A percentile compares a stretch with the other conserved stretches of the same genome.
Conservation (phyloP, 2,888 invertebrate species). For the Strigamia crassipes region DNA sequence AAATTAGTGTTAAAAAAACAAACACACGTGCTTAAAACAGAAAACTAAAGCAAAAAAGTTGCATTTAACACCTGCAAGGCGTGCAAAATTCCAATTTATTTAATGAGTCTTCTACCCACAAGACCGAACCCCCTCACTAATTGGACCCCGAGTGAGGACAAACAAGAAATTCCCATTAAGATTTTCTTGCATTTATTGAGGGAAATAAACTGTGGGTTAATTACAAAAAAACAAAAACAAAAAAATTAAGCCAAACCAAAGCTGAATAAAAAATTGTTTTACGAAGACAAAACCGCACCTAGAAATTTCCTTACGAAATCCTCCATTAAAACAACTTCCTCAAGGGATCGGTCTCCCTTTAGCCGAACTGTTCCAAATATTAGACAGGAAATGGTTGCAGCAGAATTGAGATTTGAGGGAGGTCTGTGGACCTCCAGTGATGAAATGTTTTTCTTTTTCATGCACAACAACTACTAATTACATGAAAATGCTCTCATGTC, state of each 20-base stretch:
- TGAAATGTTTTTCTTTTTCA: slow-evolving; percentile 25
- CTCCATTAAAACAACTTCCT: not conserved
- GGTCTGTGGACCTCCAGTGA: slow-evolving; percentile 23
- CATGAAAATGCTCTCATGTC: slow-evolving; percentile 34
- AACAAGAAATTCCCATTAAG: slow-evolving; percentile 39
- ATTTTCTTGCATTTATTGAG: slow-evolving; percentile 15
- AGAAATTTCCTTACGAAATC: not conserved
- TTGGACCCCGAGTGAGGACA: slow-evolving; percentile 12
- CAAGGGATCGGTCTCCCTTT: not conserved
- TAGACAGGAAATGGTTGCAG: not conserved
- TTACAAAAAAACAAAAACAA: too few species aligned
- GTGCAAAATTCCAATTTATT: slow-evolving; percentile 19
- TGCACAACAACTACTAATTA: slow-evolving; percentile 25
- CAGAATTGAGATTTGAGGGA: not conserved
- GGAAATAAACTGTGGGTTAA: slow-evolving; percentile 2
- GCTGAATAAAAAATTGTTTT: not conserved
- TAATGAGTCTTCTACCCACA: slow-evolving; percentile 29
- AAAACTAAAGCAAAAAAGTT: not conserved
- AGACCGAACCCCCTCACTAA: slow-evolving; percentile 25
- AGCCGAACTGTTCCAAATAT: not conserved
- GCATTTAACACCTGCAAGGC: slow-evolving; percentile 1
- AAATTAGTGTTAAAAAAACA: not conserved
- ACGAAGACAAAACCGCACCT: not conserved
- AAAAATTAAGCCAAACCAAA: not conserved
- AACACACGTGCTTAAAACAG: not conserved